Evolutionary conservation across 2,797 vertebrate species (phyloP), one percentile per base, ranked within the genome.

Genomic region (Diglossa cyanea): DNA sequence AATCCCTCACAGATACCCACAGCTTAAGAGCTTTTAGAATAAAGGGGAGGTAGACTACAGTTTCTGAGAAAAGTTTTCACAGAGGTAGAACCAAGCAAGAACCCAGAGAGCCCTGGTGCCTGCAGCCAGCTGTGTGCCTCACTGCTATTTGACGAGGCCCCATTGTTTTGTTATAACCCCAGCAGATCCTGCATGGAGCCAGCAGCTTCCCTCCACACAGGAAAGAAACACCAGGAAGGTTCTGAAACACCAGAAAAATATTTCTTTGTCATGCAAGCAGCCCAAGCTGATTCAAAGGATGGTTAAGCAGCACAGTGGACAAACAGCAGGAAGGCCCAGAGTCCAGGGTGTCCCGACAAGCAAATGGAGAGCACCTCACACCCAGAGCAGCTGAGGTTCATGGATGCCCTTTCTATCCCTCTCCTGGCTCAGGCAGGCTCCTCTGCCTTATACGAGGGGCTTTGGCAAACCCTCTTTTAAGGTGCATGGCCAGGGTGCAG

Each of bases 301-400:
- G 7, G 63, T 45, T 78, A 73, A 85, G 48, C 35, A 91, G 48
- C 30, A 66, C 44, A 55, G 33, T 1, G 2, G 37, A 72, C 60
- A 82, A 75, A 54, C 20, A 79, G 31, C 40, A 70, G 66, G 40
- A 90, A 78, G 45, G 21, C 39, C 40, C 44, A n/a, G 42, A 28
- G 54, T 12, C 33, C 4, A 0, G 15, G 18, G 13, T 71, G 37
- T 68, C 50, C 63, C 0, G 0, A 20, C n/a, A 68, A 79, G 44
- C 3, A 3, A 88, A 85, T 5, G 0, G 47, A 66, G 37, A 76
- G 40, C 0, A 0, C 12, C 53, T n/a, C 9, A 1, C 44, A 89
- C 7, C 48, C 11, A 45, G 31, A 65, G 62, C 58, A 71, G 42
- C 66, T 24, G 35, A 63, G 48, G 33, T 31, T 54, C 0, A 0